Conservation (phyloP, 2,888 invertebrate genomes). For the Phymatocera aterrima region DNA sequence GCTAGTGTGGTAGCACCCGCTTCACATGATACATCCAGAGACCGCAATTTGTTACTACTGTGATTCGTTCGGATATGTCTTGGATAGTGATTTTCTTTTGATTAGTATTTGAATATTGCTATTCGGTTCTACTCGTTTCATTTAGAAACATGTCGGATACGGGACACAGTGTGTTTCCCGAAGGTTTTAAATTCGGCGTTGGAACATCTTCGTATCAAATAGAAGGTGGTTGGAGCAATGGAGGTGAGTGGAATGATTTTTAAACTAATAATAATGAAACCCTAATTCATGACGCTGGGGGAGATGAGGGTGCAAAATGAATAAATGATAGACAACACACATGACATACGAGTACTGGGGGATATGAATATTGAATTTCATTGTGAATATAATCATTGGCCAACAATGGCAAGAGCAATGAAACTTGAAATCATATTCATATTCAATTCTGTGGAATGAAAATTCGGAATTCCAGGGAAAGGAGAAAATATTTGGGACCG, state of each 20-base stretch:
- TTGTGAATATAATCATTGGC: neutral
- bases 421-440: neutral
- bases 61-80: no score
- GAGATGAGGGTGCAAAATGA: no score
- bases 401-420: neutral
- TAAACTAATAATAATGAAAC: neutral
- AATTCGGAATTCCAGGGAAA: constrained; percentile 49
- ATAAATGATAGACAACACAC: neutral
- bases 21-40: no score
- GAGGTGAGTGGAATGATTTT: constrained; percentile 3
- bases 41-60: no score
- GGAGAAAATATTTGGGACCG: constrained; percentile 29
- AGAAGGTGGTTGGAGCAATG: constrained; percentile 37
- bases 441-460: neutral
- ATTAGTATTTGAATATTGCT: no score
- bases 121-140: neutral
- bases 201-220: constrained; percentile 39
- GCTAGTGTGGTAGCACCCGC: no score
- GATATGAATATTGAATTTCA: neutral
- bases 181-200: constrained; percentile 21
- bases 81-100: no score
- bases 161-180: constrained; percentile 14
- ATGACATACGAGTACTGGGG: no score
- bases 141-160: neutral
- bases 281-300: no score